A percentile compares a stretch with the other conserved stretches of the same genome.
phyloP scores from a whole-genome alignment of 2,888 invertebrate species.

The Drosophila nr. medialis region DNA sequence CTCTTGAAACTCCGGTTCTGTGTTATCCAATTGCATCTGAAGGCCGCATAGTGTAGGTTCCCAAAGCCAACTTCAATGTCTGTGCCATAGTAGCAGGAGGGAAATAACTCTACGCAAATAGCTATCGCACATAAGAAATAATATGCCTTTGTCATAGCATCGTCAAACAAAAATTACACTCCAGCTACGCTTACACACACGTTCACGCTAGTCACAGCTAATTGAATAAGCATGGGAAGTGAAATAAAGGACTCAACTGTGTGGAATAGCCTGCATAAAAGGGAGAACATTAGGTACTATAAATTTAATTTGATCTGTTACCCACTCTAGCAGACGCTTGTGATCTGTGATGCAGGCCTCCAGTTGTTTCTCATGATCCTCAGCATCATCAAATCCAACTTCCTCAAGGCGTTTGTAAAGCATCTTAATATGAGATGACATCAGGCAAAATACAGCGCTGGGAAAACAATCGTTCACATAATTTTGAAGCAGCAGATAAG shows the following conservation, averaged over 20 bases:
- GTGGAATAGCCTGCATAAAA: conserved; percentile 47
- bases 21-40: conserved; percentile 67
- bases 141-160: conserved; percentile 58
- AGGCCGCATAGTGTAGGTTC: conserved; percentile 63
- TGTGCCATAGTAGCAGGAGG: conserved; percentile 76
- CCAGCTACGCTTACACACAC: conserved; percentile 61
- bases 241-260: conserved; percentile 68
- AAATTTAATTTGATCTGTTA: neutral
- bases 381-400: conserved; percentile 47
- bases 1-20: conserved; percentile 61
- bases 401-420: conserved; percentile 60
- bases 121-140: conserved; percentile 55
- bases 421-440: conserved; percentile 68
- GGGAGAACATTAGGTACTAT: accelerated
- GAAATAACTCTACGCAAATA: conserved; percentile 67
- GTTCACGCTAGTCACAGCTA: conserved; percentile 54
- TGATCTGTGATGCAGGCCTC: conserved; percentile 70
- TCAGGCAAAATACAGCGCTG: conserved; percentile 62
- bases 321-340: conserved; percentile 56
- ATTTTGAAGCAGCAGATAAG: conserved; percentile 55
- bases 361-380: conserved; percentile 43
- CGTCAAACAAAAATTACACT: conserved; percentile 60
- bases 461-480: conserved; percentile 71
- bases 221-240: conserved; percentile 70
- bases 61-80: conserved; percentile 58